These are phyloP conservation scores for Melikaiella ostensackeni DNA, from an alignment of 2,888 invertebrate genomes.

Conservation along the genomic window DNA sequence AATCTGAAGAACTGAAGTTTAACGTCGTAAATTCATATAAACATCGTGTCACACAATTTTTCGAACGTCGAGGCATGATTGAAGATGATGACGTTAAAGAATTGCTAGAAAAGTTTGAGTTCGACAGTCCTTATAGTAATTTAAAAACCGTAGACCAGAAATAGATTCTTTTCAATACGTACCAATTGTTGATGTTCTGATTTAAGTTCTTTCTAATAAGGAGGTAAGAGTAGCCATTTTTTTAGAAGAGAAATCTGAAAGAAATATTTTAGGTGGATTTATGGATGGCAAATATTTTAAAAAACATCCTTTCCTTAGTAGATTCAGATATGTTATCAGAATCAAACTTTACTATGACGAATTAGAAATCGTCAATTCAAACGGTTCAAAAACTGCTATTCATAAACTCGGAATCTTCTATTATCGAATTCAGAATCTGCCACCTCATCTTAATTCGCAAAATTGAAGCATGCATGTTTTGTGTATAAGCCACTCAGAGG, in stretches of 20 bases:
- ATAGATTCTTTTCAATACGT: constrained; percentile 50
- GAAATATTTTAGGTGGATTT: not conserved
- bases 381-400: too few relatives aligned
- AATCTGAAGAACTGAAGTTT: too few relatives aligned
- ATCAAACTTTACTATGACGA: too few relatives aligned
- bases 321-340: too few relatives aligned
- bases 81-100: constrained; percentile 18
- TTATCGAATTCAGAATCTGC: too few relatives aligned
- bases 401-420: too few relatives aligned
- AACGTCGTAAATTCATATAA: too few relatives aligned
- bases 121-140: constrained; percentile 41
- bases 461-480: too few relatives aligned
- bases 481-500: constrained; percentile 10
- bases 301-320: too few relatives aligned
- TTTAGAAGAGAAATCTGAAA: constrained; percentile 38
- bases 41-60: too few relatives aligned
- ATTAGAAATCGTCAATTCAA: too few relatives aligned
- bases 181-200: constrained; percentile 49
- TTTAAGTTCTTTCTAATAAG: constrained; percentile 46
- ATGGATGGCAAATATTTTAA: too few relatives aligned
- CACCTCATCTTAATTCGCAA: constrained; percentile 31
- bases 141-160: constrained; percentile 16
- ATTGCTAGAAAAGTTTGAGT: constrained; percentile 38
- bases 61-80: not conserved
- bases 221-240: constrained; percentile 35